Base-by-base conservation (phyloP, 1,140 invertebrate species). In the Cherax destructor region DNA sequence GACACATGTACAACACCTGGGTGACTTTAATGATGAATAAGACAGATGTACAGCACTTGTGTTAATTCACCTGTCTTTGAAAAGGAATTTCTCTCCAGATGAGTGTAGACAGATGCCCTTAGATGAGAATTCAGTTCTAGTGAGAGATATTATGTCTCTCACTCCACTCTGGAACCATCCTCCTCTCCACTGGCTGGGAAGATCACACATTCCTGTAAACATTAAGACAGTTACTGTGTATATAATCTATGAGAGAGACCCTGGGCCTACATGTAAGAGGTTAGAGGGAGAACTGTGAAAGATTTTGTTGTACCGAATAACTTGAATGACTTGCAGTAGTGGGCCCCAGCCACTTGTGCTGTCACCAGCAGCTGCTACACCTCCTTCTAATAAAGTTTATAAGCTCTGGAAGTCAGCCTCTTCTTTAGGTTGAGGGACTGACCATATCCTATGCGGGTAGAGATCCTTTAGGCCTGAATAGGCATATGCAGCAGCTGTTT, bases 141-240 rank as follows among this genome's bases (percentile, higher is more conserved):
- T 97, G 94, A 98, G 97, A 93, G 96, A 95, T 94, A 98, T 97
- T 74, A 97, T 96, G 94, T 97, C 96, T 93, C 97, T 96, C 93
- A 97, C 97, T 69, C 97, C 97, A 90, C 97, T 97, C 94, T 97
- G 97, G 94, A 98, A 98, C 97, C 97, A 98, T 88, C 96, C 96
- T 88, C 97, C 97, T 93, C 97, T 96, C 97, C 97, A 98, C 88
- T 95, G 95, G 81, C 95, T 95, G 90, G 97, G 97, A 95, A 97
- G 97, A 92, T 96, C 95, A 95, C 97, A 98, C 47, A 89, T 83
- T 69, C 89, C 93, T 93, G 93, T 18, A 56, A 81, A 9, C 10
- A 65, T 0, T 21, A 65, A 16, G 11, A 65, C 18, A 5, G 4
- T 18, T 3, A 65, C 10, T 21, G 21, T 5, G 7, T 24, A 18